Conservation (phyloP, 2,797 vertebrate species). For the Enteromius viviparus region DNA sequence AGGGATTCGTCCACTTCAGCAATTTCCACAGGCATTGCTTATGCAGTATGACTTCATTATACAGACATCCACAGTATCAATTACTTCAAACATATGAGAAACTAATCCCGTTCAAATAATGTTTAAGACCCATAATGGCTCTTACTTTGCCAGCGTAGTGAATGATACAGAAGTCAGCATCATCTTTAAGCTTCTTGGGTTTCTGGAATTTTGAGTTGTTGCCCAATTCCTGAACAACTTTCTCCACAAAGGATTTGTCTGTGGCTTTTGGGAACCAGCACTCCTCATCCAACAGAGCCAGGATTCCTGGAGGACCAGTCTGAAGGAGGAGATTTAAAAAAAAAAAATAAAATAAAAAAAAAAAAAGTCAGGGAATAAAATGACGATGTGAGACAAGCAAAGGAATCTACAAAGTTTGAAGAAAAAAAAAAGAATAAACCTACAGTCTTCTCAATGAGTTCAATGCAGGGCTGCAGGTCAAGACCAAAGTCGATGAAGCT, state of each 20-base stretch:
- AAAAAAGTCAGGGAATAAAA: background rate
- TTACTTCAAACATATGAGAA: background rate
- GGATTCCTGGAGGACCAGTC: slow-evolving; percentile 84
- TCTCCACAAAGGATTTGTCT: slow-evolving; percentile 87
- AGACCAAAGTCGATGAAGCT: slow-evolving; percentile 93
- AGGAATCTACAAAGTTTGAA: background rate
- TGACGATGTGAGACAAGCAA: background rate
- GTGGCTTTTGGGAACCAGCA: slow-evolving; percentile 91
- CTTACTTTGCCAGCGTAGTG: slow-evolving; percentile 87
- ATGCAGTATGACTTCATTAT: background rate
- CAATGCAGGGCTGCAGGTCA: slow-evolving; percentile 82
- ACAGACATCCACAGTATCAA: background rate
- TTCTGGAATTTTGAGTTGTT: slow-evolving; percentile 88
- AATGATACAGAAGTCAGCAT: slow-evolving; percentile 87
- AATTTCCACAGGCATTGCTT: background rate
- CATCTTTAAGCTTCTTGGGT: slow-evolving; percentile 86
- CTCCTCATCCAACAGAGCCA: slow-evolving; percentile 86
- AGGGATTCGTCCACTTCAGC: background rate
- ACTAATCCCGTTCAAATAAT: background rate
- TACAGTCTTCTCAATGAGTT: slow-evolving; percentile 60
- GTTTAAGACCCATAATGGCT: background rate
- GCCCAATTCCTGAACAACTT: slow-evolving; percentile 85
- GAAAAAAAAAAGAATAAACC: background rate
- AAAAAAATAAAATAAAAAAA: no score
- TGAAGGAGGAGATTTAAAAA: slow-evolving; percentile 45